Base-by-base conservation (phyloP, 2,113 vertebrate genomes). In the Carlito syrichta region DNA sequence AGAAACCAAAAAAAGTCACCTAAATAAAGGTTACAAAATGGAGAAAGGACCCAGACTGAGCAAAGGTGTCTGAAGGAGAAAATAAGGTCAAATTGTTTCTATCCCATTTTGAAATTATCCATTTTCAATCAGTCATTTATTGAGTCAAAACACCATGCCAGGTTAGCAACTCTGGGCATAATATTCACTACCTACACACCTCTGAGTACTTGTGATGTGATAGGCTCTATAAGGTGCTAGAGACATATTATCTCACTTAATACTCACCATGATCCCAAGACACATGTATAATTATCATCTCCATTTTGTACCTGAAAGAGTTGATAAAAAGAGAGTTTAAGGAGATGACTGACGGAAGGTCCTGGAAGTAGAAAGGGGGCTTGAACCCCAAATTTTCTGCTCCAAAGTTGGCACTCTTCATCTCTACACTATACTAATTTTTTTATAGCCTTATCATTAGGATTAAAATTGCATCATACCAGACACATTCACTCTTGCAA, bases 21-120 rank as follows among this genome's bases (percentile, higher is more conserved):
- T 90, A 83, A 86, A 79, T 69, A 87, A 78, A 90, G 52, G 14
- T 95, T 74, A 77, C 1, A 86, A 94, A 94, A 58, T 14, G 69
- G n/a, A 60, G 76, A 94, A 82, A 82, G 5, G 7, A 35, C 4
- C 4, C 4, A 62, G 73, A 71, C 83, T 62, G 8, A 89, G 13
- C 89, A 3, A 30, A 71, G 82, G 54, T 23, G 48, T 69, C 38
- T 35, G 1, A 82, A 89, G 50, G 23, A 68, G 43, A 91, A 3
- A 69, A 56, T 82, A 86, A 89, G 25, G n/a, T 56, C 56, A 94
- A 66, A 91, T 87, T 91, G 5, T 92, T 86, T 68, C 73, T 23
- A 76, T 82, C 7, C 14, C 6, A 60, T 73, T 25, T 83, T 62
- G 45, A 94, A 82, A 45, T 1, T 35, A 62, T 38, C 48, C 35